These are phyloP conservation scores for Aptenodytes forsteri DNA, from an alignment of 2,113 vertebrate genomes.

Conservation along the genomic window DNA sequence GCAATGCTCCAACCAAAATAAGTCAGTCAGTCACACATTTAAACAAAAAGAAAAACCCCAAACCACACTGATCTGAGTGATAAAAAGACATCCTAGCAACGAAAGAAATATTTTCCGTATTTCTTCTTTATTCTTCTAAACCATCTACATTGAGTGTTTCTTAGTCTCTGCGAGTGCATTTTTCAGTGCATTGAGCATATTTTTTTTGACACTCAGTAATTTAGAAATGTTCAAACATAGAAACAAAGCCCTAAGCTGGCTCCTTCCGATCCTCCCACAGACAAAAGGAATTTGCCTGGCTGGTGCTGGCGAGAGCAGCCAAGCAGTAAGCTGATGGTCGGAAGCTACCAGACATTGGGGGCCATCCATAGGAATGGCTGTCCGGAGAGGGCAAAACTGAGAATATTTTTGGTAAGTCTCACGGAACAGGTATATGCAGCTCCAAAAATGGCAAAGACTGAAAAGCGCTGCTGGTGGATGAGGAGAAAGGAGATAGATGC, in stretches of 20 bases:
- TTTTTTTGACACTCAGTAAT: background rate
- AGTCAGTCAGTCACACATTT: background rate
- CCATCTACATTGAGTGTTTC: background rate
- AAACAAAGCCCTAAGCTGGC: slow-evolving; percentile 15
- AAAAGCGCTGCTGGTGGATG: background rate
- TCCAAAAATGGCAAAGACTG: background rate
- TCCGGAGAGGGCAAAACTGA: background rate
- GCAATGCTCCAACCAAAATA: background rate
- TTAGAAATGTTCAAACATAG: background rate
- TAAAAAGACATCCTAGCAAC: slow-evolving; percentile 27
- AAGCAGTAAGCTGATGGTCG: background rate
- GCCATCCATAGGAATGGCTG: background rate
- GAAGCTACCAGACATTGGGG: background rate
- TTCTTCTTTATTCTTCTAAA: slow-evolving; percentile 22
- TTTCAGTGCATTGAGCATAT: background rate
- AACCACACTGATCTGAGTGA: background rate
- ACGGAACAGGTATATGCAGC: background rate
- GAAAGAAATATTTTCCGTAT: background rate
- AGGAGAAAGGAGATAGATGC: background rate
- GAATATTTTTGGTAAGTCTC: background rate
- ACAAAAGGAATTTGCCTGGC: slow-evolving; percentile 27
- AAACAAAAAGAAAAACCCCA: background rate
- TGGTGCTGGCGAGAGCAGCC: background rate
- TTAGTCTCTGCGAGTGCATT: background rate
- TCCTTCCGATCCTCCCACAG: background rate